phyloP scores from a whole-genome alignment of 2,888 invertebrate genomes.

The Chaetoderma sp. region DNA sequence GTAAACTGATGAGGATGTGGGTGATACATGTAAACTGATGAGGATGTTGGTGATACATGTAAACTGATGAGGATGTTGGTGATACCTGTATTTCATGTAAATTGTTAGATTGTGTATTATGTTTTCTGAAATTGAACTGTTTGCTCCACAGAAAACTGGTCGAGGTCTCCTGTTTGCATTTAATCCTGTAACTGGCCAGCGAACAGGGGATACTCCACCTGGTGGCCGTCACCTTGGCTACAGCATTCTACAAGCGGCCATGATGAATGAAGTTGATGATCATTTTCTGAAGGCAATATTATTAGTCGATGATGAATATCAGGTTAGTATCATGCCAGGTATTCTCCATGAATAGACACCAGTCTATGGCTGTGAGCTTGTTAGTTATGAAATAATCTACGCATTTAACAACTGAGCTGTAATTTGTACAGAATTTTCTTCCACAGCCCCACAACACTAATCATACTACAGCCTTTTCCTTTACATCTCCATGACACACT shows the following conservation, averaged over 20 bases:
- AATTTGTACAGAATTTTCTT: not conserved
- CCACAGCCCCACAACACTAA: not conserved
- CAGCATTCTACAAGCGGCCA: constrained; percentile 80
- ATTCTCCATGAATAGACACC: too few species aligned
- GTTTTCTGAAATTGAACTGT: not conserved
- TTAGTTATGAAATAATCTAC: too few species aligned
- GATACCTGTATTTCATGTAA: too few species aligned
- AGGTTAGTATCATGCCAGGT: constrained; percentile 38
- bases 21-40: too few species aligned
- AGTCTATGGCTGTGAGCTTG: too few species aligned
- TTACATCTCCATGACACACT: not conserved
- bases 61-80: too few species aligned
- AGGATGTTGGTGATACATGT: too few species aligned
- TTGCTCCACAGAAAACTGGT: constrained; percentile 48
- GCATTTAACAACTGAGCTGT: too few species aligned
- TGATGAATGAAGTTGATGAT: constrained; percentile 78
- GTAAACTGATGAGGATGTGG: too few species aligned
- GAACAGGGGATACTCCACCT: constrained; percentile 44
- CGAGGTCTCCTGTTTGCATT: constrained; percentile 78
- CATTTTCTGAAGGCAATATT: constrained; percentile 82
- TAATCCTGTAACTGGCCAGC: constrained; percentile 89
- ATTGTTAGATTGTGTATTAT: not conserved
- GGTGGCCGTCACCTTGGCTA: constrained; percentile 67
- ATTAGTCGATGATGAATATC: constrained; percentile 72
- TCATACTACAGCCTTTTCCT: not conserved